A percentile compares a stretch with the other conserved stretches of the same genome.
phyloP scores from a whole-genome alignment of 2,888 invertebrate genomes.

The Dynastes hyllus region DNA sequence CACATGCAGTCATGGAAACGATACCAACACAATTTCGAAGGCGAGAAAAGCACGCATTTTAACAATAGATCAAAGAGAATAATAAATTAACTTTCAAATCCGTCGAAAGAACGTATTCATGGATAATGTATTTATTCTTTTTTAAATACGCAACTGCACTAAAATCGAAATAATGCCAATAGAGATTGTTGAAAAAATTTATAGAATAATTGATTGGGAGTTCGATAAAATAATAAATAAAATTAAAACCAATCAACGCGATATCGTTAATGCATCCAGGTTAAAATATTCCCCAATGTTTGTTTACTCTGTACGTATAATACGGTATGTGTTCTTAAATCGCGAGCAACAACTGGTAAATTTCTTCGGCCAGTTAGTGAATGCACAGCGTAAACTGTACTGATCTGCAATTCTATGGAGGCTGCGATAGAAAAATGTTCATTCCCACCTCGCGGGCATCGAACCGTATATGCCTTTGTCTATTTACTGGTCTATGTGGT shows the following conservation, averaged over 20 bases:
- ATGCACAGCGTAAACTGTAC: constrained; percentile 61
- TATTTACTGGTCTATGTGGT: constrained; percentile 40
- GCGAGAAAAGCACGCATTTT: constrained; percentile 42
- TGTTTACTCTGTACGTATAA: neutral
- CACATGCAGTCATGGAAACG: constrained; percentile 39
- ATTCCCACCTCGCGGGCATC: constrained; percentile 66
- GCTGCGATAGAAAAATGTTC: constrained; percentile 64
- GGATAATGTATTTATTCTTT: neutral
- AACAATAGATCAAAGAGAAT: constrained; percentile 41
- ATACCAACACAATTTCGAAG: constrained; percentile 25
- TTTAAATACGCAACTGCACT: neutral
- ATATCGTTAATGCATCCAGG: neutral
- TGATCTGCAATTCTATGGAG: constrained; percentile 63
- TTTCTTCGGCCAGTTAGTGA: constrained; percentile 60
- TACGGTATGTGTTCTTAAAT: constrained; percentile 12
- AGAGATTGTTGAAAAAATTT: too few species aligned
- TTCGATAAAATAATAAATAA: constrained; percentile 4
- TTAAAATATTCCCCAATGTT: neutral
- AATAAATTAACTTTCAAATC: constrained; percentile 38
- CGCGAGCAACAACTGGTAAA: constrained; percentile 51
- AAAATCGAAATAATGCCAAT: neutral
- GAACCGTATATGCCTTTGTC: constrained; percentile 64
- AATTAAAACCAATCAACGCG: neutral
- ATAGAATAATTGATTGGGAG: too few species aligned
- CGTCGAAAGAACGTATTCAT: neutral